A percentile compares a stretch with the other conserved stretches of the same genome.
Conservation (phyloP, 2,797 vertebrate species). For the Chiropotes sagulatus region DNA sequence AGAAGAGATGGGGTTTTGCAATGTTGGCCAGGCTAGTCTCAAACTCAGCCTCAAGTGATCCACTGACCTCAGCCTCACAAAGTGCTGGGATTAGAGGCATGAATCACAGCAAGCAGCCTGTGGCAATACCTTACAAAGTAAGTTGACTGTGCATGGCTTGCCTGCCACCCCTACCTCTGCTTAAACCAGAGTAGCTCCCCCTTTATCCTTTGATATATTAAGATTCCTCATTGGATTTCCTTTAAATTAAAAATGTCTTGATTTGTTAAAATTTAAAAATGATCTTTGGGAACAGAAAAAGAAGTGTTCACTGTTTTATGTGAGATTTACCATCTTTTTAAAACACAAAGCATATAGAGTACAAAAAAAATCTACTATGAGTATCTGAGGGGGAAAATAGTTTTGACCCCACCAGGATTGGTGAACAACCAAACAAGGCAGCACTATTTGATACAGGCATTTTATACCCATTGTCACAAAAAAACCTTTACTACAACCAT, state of each 20-base stretch:
- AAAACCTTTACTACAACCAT: background rate
- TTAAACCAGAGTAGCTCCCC: background rate
- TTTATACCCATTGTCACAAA: conserved; percentile 1
- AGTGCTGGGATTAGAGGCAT: background rate
- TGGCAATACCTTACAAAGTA: background rate
- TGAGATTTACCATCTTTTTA: background rate
- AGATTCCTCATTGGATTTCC: background rate
- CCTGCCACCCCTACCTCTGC: background rate
- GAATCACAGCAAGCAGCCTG: background rate
- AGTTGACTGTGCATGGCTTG: background rate
- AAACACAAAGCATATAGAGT: background rate
- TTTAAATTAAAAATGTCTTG: conserved; percentile 3
- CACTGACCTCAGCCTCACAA: background rate
- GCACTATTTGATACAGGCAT: background rate
- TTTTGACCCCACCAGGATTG: background rate
- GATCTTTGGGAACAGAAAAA: background rate
- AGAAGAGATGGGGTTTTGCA: background rate
- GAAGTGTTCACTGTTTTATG: background rate
- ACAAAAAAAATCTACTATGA: background rate
- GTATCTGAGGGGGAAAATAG: background rate
- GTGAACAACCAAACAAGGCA: background rate
- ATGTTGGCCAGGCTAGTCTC: background rate
- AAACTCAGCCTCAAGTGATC: background rate
- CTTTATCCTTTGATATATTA: background rate
- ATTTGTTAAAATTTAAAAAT: background rate